Evolutionary conservation across 2,888 invertebrate species (phyloP), one percentile per base, ranked within the genome.

Genomic region (Operophtera brumata): DNA sequence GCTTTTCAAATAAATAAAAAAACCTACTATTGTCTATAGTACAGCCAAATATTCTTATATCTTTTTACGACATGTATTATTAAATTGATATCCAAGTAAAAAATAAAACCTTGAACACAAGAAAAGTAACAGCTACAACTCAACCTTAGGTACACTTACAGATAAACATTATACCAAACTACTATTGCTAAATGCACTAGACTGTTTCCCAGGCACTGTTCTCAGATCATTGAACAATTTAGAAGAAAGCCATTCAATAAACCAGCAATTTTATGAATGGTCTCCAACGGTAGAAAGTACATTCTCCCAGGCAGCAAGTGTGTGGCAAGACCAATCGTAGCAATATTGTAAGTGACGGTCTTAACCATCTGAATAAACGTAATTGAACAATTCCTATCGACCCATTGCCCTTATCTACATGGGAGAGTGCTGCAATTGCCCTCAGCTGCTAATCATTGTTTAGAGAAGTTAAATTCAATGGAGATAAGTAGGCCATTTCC

Each of bases 301-400:
- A 54, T 54, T 62, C 48, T 57, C 44, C 12, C 54, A 61, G 50
- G 7, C 7, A 20, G 4, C 60, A 49, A 59, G 57, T 77, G 77
- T 82, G 82, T 80, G 80, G 82, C 78, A 82, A 84, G 73, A 75
- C 68, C 69, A 66, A 71, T 67, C 72, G 72, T 65, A 66, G 71
- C 80, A 72, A 82, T 83, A 85, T 84, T 85, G 76, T 83, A 83
- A 86, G 82, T 86, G 86, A 87, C 86, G 71, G 80, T 77, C 78
- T 80, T 84, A 87, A 86, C 84, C 81, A 85, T 82, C 84, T 86
- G 82, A 85, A 86, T 81, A 86, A 85, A 84, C 77, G 76, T 82
- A 87, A 86, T 87, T 86, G 86, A 80, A 84, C 84, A 85, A 86
- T 85, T 86, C 77, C 85, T 82, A 84, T 84, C 84, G 80, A 83